phyloP scores from a whole-genome alignment of 2,797 vertebrate species.

The Zalophus californianus region DNA sequence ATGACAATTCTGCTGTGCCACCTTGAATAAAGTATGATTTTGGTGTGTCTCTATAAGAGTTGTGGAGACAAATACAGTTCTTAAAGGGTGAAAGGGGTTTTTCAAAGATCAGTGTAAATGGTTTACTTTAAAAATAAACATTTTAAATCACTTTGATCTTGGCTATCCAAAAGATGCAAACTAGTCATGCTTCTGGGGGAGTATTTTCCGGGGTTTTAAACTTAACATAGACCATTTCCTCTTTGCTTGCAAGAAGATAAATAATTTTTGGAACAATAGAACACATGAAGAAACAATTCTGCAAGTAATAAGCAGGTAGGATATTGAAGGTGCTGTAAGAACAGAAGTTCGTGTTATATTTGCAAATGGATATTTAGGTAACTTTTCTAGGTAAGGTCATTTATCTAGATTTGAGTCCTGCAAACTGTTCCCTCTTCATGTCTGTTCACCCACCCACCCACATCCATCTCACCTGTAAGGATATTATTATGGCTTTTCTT shows the following conservation, averaged over 20 bases:
- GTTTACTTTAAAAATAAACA: conserved; percentile 83
- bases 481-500: neutral
- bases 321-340: conserved; percentile 5
- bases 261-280: conserved; percentile 70
- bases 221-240: conserved; percentile 70
- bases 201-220: conserved; percentile 77
- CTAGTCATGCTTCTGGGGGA: conserved; percentile 69
- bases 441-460: neutral
- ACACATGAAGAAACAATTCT: neutral
- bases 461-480: neutral
- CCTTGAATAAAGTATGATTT: conserved; percentile 82
- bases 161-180: conserved; percentile 85
- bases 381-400: neutral
- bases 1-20: conserved; percentile 67
- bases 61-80: conserved; percentile 67
- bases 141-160: conserved; percentile 86
- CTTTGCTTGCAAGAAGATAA: conserved; percentile 64
- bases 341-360: conserved; percentile 30
- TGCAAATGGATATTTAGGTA: conserved; percentile 20
- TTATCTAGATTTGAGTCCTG: conserved; percentile 34
- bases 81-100: conserved; percentile 75
- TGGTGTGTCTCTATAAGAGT: conserved; percentile 63
- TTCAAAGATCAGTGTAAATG: conserved; percentile 81
- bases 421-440: neutral
- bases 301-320: conserved; percentile 42